These are phyloP conservation scores for Epinephelus coioides DNA, from an alignment of 2,797 vertebrate genomes.

Conservation along the genomic window DNA sequence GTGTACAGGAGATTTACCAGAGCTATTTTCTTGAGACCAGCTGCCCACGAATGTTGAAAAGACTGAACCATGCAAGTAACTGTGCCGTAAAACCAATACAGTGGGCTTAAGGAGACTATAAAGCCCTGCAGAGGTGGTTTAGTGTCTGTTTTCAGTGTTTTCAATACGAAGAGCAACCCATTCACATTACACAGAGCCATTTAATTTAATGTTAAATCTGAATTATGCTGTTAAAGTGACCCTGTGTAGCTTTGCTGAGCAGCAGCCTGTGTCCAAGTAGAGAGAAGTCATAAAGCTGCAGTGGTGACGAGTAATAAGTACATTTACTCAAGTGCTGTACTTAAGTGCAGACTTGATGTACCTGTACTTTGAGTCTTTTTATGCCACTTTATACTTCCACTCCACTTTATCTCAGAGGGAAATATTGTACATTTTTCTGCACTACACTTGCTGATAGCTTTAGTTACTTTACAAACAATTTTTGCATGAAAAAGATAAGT, in stretches of 20 bases:
- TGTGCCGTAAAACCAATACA: not conserved
- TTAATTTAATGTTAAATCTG: not conserved
- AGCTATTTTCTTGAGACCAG: no score
- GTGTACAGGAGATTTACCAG: not conserved
- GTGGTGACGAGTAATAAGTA: no score
- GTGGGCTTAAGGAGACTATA: not conserved
- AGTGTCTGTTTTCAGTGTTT: not conserved
- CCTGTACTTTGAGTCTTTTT: no score
- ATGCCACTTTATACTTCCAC: no score
- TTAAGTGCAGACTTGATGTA: no score
- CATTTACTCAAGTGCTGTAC: no score
- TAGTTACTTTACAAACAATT: no score
- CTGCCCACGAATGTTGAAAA: not conserved
- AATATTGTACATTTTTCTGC: no score
- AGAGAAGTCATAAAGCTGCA: no score
- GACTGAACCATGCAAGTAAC: not conserved
- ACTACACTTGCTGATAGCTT: no score
- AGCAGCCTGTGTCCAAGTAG: not conserved
- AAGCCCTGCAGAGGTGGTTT: not conserved
- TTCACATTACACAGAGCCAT: not conserved
- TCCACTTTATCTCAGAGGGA: no score
- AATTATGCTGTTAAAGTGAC: slow-evolving; percentile 25
- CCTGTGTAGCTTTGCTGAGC: not conserved
- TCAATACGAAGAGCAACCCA: not conserved
- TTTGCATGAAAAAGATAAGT: no score